Base-by-base conservation (phyloP, 2,888 invertebrate species). In the Folsomia candida region DNA sequence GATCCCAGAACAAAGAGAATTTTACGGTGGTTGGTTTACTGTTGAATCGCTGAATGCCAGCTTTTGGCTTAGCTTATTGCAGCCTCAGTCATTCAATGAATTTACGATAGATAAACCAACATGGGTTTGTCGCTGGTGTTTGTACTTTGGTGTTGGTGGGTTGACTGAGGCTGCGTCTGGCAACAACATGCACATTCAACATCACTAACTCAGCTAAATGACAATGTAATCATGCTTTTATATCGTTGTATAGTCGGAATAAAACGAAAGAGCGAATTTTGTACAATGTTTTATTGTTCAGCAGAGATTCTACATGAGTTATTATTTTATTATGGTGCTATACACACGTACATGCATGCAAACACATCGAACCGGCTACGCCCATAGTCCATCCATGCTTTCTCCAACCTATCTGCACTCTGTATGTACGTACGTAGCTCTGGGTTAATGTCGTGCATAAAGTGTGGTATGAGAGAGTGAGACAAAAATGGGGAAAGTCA, bases 371-470 rank as follows among this genome's bases (percentile, higher is more conserved):
- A 37, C 37, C 4, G 37, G 37, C 37, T 9, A 37, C 37, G 37
- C 37, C 37, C 37, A 37, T 37, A 4, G 14, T 37, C 37, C 37
- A 37, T 14, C 37, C 37, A 37, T 37, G 37, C 37, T 37, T 37
- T 37, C 37, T 37, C 37, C 37, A 9, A 14, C n/a, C n/a, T n/a
- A n/a, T n/a, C n/a, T n/a, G n/a, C n/a, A n/a, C n/a, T n/a, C n/a
- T n/a, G n/a, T n/a, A n/a, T n/a, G n/a, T n/a, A n/a, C n/a, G n/a
- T n/a, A 14, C 37, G 14, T 37, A 14, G 26, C 59, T 62, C 28
- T 26, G 62, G 62, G 62, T 62, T 62, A 62, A 62, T 62, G 62
- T 28, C 28, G n/a, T 11, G 29, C 27, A 29, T 62, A 62, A 62
- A 62, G 9, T 14, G 18, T 29, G 62, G 29, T 26, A 18, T 18